Conservation (phyloP, 2,888 invertebrate species). For the Kuschelorhynchus macadamiae region DNA sequence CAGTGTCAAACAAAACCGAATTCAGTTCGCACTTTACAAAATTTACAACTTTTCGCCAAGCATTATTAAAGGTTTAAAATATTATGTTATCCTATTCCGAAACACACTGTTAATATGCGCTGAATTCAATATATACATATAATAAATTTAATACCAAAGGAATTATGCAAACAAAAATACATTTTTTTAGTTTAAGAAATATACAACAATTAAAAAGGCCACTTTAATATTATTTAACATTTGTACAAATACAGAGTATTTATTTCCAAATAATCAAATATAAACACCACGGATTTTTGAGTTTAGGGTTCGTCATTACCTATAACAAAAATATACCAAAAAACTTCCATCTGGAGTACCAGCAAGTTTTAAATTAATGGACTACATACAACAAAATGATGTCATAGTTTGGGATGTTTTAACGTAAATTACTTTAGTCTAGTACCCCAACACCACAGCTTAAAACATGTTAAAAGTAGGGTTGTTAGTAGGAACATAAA, state of each 20-base stretch:
- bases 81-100: too few relatives aligned
- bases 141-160: constrained; percentile 52
- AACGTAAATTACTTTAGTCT: too few relatives aligned
- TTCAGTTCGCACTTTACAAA: too few relatives aligned
- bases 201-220: constrained; percentile 55
- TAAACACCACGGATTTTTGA: constrained; percentile 3
- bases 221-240: constrained; percentile 54
- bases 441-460: constrained; percentile 21
- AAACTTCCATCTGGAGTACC: too few relatives aligned
- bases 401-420: too few relatives aligned
- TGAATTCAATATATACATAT: constrained; percentile 64
- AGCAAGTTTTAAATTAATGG: too few relatives aligned
- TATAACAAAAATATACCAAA: too few relatives aligned
- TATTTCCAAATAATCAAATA: background rate
- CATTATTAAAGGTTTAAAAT: too few relatives aligned
- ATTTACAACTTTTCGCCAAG: too few relatives aligned
- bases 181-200: constrained; percentile 11
- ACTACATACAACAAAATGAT: too few relatives aligned
- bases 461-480: constrained; percentile 24
- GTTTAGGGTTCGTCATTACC: constrained; percentile 22
- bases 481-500: constrained; percentile 39
- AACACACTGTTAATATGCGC: background rate
- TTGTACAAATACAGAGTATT: constrained; percentile 47
- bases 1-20: too few relatives aligned
- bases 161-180: constrained; percentile 18